These are phyloP conservation scores for Drosophila maculinotata DNA, from an alignment of 2,888 invertebrate species.

Conservation along the genomic window DNA sequence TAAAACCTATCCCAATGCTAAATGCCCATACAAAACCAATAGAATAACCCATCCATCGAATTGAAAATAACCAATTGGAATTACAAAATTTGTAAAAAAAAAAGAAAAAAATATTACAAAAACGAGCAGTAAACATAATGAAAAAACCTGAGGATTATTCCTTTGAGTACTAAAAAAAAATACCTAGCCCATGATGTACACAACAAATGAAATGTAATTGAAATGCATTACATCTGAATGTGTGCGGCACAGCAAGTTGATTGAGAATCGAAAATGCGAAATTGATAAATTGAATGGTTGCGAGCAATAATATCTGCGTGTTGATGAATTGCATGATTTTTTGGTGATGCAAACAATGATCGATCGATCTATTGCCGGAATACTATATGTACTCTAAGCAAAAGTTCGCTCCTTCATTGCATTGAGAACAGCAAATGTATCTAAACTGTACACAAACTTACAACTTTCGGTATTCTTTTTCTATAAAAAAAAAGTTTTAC, in stretches of 20 bases:
- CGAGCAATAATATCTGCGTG: slow-evolving; percentile 86
- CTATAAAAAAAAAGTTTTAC: background rate
- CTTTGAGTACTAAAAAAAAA: slow-evolving; percentile 13
- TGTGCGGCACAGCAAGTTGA: slow-evolving; percentile 54
- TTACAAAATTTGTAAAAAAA: slow-evolving; percentile 51
- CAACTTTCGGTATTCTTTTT: slow-evolving; percentile 64
- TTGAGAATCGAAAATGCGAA: slow-evolving; percentile 49
- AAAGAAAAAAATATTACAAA: slow-evolving; percentile 22
- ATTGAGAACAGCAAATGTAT: slow-evolving; percentile 74
- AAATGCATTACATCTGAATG: slow-evolving; percentile 60
- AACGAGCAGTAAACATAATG: slow-evolving; percentile 24
- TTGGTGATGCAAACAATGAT: slow-evolving; percentile 82
- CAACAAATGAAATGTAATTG: slow-evolving; percentile 63
- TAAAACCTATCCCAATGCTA: slow-evolving; percentile 45
- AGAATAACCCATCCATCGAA: slow-evolving; percentile 80
- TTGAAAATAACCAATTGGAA: slow-evolving; percentile 61
- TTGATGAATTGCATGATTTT: slow-evolving; percentile 83
- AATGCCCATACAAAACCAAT: slow-evolving; percentile 82
- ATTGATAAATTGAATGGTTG: slow-evolving; percentile 81
- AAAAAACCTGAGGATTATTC: slow-evolving; percentile 18
- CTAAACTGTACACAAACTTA: slow-evolving; percentile 44
- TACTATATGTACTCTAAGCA: slow-evolving; percentile 42
- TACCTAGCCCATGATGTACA: slow-evolving; percentile 67
- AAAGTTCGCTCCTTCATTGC: slow-evolving; percentile 77
- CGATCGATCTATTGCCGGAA: slow-evolving; percentile 82